Percentiles rank a stretch among this genome's conserved stretches.
Conservation (phyloP, 2,888 invertebrate genomes). For the Sesia apiformis region DNA sequence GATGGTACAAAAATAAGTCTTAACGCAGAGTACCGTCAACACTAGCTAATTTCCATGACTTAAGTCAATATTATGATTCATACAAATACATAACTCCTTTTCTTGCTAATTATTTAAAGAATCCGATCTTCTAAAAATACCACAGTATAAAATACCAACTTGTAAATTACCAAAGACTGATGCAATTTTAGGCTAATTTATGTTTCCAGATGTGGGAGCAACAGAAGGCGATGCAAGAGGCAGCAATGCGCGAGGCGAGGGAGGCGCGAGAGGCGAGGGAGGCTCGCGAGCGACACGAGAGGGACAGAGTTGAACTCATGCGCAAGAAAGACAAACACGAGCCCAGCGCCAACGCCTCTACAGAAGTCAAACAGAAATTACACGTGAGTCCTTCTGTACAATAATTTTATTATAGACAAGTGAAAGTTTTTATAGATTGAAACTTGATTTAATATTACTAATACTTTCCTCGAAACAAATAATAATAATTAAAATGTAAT, state of each 20-base stretch:
- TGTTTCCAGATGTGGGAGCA: conserved; percentile 89
- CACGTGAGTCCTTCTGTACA: conserved; percentile 73
- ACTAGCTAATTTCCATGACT: too few relatives aligned
- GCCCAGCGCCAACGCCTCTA: conserved; percentile 96
- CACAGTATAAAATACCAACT: too few relatives aligned
- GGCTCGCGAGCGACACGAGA: conserved; percentile 81
- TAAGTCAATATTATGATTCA: too few relatives aligned
- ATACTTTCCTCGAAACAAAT: too few relatives aligned
- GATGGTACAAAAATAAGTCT: too few relatives aligned
- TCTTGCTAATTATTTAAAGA: too few relatives aligned
- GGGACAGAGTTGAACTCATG: conserved; percentile 88
- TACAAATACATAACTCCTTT: too few relatives aligned
- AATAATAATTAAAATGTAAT: too few relatives aligned
- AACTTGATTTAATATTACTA: not conserved
- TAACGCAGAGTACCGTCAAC: too few relatives aligned
- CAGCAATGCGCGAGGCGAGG: conserved; percentile 85
- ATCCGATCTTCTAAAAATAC: too few relatives aligned
- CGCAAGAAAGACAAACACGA: conserved; percentile 96
- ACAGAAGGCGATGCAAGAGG: conserved; percentile 87
- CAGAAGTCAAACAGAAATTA: conserved; percentile 96
- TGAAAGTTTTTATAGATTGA: not conserved
- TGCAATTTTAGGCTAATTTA: not conserved
- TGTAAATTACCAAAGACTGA: too few relatives aligned
- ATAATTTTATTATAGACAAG: not conserved
- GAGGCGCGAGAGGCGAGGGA: conserved; percentile 83